These are phyloP conservation scores for mouse (Mus musculus) DNA, from an alignment of 2,113 vertebrate species.

Conservation along the genomic window GRCm39 chr3:109677001-109677500, in stretches of 20 bases:
- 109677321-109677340: too few species aligned
- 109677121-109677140: not conserved
- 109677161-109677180: not conserved
- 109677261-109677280: too few species aligned
- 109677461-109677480: not conserved
- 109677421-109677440: not conserved
- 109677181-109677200: too few species aligned
- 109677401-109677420: not conserved
- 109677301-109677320: too few species aligned
- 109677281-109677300: too few species aligned
- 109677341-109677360: too few species aligned
- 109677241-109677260: too few species aligned
- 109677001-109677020: not conserved
- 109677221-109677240: too few species aligned
- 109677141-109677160: not conserved
- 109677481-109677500: not conserved
- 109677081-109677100: not conserved
- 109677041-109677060: not conserved
- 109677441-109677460: not conserved
- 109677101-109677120: rapidly evolving
- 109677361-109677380: not conserved
- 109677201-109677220: too few species aligned
- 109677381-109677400: not conserved
- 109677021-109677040: not conserved
- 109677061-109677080: not conserved